A percentile compares a stretch with the other conserved stretches of the same genome.
phyloP scores from a whole-genome alignment of 2,113 vertebrate genomes.

The Lagenorhynchus albirostris region DNA sequence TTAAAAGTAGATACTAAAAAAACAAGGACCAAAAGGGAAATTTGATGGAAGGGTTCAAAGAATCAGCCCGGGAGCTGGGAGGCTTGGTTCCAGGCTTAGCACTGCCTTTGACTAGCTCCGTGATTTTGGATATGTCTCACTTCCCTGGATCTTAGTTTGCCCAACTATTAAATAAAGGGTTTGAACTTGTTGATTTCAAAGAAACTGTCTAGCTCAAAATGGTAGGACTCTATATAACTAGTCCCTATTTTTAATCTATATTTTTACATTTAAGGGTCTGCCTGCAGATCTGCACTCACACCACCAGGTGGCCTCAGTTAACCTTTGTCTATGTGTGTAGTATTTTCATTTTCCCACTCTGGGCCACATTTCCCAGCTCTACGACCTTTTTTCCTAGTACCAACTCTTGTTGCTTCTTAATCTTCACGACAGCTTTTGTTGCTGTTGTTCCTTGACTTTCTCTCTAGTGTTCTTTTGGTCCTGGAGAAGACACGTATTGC shows the following conservation, averaged over 20 bases:
- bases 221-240: background rate
- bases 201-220: background rate
- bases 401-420: background rate
- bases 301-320: slow-evolving; percentile 67
- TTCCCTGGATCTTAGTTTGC: background rate
- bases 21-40: background rate
- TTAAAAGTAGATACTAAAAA: background rate
- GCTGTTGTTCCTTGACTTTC: background rate
- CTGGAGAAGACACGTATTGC: background rate
- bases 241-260: accelerated
- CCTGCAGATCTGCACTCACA: background rate
- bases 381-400: background rate
- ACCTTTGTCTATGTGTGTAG: background rate
- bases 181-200: slow-evolving; percentile 22
- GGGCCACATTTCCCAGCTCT: background rate
- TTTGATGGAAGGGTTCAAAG: background rate
- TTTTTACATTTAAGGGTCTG: background rate
- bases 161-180: background rate
- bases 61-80: background rate
- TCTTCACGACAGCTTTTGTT: background rate
- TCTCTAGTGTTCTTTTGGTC: background rate
- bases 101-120: background rate
- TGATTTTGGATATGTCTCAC: background rate
- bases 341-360: background rate
- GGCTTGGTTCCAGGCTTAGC: background rate